Percentiles rank a stretch among this genome's conserved stretches.
Evolutionary conservation across 2,113 vertebrate genomes (phyloP).

Genomic region (Tursiops truncatus): DNA sequence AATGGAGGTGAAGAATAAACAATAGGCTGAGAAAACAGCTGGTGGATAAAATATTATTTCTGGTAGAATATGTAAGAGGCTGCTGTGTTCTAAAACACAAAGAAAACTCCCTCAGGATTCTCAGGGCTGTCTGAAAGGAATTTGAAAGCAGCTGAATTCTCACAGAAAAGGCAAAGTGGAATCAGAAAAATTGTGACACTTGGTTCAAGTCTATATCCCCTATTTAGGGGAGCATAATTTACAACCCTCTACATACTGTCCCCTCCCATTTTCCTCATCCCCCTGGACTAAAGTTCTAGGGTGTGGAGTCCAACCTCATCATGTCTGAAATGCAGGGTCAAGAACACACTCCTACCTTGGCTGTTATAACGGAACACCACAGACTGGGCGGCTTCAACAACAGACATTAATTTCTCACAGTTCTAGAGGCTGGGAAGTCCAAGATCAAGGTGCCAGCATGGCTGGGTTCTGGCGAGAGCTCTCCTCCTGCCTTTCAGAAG

Average conservation of each 20-base stretch:
- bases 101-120: background rate
- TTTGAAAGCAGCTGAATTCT: background rate
- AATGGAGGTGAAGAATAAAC: background rate
- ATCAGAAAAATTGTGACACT: background rate
- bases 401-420: background rate
- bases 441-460: background rate
- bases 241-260: rapidly evolving
- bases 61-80: background rate
- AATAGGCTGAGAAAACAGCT: background rate
- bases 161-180: background rate
- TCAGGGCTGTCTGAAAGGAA: background rate
- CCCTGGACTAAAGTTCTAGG: too few species aligned
- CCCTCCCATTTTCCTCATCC: background rate
- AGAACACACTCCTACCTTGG: background rate
- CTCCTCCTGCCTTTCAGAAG: background rate
- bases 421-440: background rate
- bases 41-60: background rate
- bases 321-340: background rate
- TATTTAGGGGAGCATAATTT: background rate
- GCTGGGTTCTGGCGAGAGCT: background rate
- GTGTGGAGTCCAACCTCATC: background rate
- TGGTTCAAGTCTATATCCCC: background rate
- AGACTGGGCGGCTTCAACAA: background rate
- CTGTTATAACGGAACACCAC: background rate
- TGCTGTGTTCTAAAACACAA: background rate